Evolutionary conservation across 2,797 vertebrate genomes (phyloP).

Genomic region (Schizopygopsis pylzovi): DNA sequence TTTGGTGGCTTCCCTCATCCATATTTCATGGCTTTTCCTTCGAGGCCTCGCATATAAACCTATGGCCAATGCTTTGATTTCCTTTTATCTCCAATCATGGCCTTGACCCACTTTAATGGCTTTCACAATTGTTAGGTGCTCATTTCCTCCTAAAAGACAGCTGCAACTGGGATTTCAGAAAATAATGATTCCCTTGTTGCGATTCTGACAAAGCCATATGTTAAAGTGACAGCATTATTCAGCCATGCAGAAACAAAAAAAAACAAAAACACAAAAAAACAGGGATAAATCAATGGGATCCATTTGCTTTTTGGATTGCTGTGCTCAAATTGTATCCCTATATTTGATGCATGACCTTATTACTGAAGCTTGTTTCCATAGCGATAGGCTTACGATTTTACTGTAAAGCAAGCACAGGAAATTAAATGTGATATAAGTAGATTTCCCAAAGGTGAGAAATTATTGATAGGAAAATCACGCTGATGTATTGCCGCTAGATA

Average conservation of each 20-base stretch:
- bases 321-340: conserved; percentile 36
- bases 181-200: conserved; percentile 38
- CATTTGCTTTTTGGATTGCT: conserved; percentile 32
- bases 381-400: conserved; percentile 57
- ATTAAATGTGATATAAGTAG: conserved; percentile 58
- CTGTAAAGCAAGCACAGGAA: conserved; percentile 56
- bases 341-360: conserved; percentile 55
- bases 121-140: conserved; percentile 38
- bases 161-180: conserved; percentile 23
- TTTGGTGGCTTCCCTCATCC: conserved; percentile 79
- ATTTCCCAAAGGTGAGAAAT: conserved; percentile 49
- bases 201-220: conserved; percentile 31
- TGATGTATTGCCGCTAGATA: conserved; percentile 25
- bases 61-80: conserved; percentile 73
- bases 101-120: conserved; percentile 59
- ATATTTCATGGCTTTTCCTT: conserved; percentile 82
- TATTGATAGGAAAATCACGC: conserved; percentile 49
- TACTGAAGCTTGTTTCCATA: conserved; percentile 61
- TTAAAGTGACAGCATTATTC: conserved; percentile 34
- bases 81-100: conserved; percentile 79
- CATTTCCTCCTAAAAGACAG: conserved; percentile 36
- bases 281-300: conserved; percentile 45
- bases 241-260: conserved; percentile 5
- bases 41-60: conserved; percentile 71
- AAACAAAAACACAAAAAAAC: too few relatives aligned